Percentiles rank a stretch among this genome's conserved stretches.
These are phyloP conservation scores for Plebejus argus DNA, from an alignment of 2,888 invertebrate genomes.

Conservation along the genomic window DNA sequence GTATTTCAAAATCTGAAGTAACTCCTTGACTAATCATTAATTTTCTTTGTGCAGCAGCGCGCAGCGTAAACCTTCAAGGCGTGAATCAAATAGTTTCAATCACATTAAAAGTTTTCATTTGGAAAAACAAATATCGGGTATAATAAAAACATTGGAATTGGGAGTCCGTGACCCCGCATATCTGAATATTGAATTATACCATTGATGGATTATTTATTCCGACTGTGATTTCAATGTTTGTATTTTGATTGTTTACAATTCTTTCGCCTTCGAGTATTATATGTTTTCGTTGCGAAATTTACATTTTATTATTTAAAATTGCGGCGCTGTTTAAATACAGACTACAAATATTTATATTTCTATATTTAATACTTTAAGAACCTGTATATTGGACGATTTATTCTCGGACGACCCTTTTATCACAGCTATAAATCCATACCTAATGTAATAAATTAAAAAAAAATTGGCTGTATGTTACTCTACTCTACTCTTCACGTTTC, in stretches of 20 bases:
- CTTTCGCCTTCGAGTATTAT: slow-evolving; percentile 28
- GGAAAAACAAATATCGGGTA: slow-evolving; percentile 12
- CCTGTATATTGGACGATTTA: neutral
- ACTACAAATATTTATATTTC: neutral
- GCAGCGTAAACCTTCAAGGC: neutral
- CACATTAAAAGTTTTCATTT: slow-evolving; percentile 25
- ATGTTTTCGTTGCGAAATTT: slow-evolving; percentile 23
- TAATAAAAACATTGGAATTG: slow-evolving; percentile 30
- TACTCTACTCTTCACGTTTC: too few species aligned
- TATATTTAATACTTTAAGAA: neutral
- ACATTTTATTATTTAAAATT: slow-evolving; percentile 32
- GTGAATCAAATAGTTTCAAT: slow-evolving; percentile 10
- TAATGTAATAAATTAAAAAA: too few species aligned
- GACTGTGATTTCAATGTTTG: slow-evolving; percentile 45
- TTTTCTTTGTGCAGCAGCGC: neutral
- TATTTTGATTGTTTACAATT: slow-evolving; percentile 44
- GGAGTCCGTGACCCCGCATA: slow-evolving; percentile 50
- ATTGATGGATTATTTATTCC: slow-evolving; percentile 43
- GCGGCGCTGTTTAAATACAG: neutral
- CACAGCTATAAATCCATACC: neutral
- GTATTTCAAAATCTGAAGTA: neutral
- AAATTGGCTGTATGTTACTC: too few species aligned
- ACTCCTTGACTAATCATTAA: neutral
- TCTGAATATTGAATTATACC: slow-evolving; percentile 51
- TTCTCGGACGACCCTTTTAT: neutral